Evolutionary conservation across 64 coral and sea anemone genomes (phyloP), one percentile per base, ranked within the genome.

Genomic region (Hydrozoanthus tunicans): DNA sequence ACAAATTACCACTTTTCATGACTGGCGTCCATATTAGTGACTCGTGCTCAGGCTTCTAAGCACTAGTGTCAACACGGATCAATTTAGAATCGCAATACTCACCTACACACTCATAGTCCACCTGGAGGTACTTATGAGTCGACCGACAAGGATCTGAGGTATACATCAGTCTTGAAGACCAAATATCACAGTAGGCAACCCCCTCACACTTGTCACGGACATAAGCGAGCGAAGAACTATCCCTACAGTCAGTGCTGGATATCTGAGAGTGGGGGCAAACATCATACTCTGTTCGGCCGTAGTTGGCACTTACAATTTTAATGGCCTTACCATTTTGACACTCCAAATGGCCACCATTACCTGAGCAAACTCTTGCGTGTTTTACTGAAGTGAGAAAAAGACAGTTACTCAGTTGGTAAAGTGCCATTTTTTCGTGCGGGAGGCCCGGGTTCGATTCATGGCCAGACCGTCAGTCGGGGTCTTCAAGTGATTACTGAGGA

Each of bases 51-150:
- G 20, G 20, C 20, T 20, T 20, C 20, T 20, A 20, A 20, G 20
- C 20, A 20, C 20, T 20, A 20, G 20, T 20, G 20, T 20, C 20
- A 20, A 20, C 20, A 20, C 20, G 20, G 20, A 20, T 20, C 20
- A 20, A 20, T 20, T 20, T 20, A 20, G 20, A 20, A 20, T 20
- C 20, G 20, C 20, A 20, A 20, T 20, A 20, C 20, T 20, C 59
- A 86, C 82, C 82, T 72, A 53, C 57, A 66, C 82, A 86, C 58
- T 70, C 54, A 13, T 86, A 86, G 4, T 71, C 82, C 14, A 70
- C 65, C 82, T 86, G 82, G 10, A 86, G 26, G 56, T 86, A 86
- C 51, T 58, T 86, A 17, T 58, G 12, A 5, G 66, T 86, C 1
- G 1, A 3, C 1, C 17, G 51, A 54, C 82, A 86, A 9, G 53